Evolutionary conservation across 2,113 vertebrate genomes (phyloP), one percentile per base, ranked within the genome.

Genomic region (Dendrocopos noguchii): DNA sequence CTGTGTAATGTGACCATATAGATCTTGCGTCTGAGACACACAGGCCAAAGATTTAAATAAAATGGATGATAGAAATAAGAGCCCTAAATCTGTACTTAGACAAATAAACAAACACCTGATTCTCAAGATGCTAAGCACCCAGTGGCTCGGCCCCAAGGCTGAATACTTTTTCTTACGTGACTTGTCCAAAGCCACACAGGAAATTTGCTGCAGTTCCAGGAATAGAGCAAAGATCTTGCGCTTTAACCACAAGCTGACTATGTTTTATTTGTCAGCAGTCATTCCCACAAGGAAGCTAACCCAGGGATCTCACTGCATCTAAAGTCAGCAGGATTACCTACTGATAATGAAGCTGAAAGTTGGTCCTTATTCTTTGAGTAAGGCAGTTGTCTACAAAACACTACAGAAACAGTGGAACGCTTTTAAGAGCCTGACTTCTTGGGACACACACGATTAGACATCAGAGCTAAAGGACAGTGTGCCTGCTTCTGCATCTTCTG

Each of bases 161-260:
- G 31, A 83, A 88, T 60, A 88, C 81, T 94, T 67, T 83, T 93
- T 89, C 87, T 87, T 91, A 72, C 39, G 93, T 92, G 94, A 86
- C 87, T 78, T 8, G 57, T 67, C 84, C 79, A 55, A 94, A 96
- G 84, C 87, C 95, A 90, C 95, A 68, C 93, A 88, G 94, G 95
- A 94, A 95, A 96, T 90, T 25, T 90, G 93, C 89, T 72, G 91
- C 84, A 91, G 7, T 90, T 92, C 94, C 95, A 96, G 93, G 93
- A 96, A 88, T 20, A 83, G 93, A 91, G 91, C 87, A 16, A 83
- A 60, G 84, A 91, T 5, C 84, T 87, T 12, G n/a, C 65, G 61
- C 79, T 94, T 9, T 46, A 28, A 90, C 84, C 89, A 0, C 95
- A 83, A 91, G 76, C 28, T 87, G 61, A 80, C 89, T 90, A 39